phyloP scores from a whole-genome alignment of 2,797 vertebrate species.

The Esox masquinongy region DNA sequence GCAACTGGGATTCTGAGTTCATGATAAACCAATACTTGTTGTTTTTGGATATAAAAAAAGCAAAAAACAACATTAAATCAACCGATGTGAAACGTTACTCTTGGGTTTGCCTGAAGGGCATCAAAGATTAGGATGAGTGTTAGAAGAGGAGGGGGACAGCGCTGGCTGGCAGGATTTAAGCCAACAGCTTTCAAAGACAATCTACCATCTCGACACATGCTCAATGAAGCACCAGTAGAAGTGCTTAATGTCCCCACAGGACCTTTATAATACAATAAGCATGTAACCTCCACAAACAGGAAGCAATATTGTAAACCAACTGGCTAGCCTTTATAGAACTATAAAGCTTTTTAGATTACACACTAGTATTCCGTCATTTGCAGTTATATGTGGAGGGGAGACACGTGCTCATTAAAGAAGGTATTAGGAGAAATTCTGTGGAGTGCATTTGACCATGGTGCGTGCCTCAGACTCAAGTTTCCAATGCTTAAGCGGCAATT shows the following conservation, averaged over 20 bases:
- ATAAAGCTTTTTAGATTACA: background rate
- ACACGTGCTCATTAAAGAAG: background rate
- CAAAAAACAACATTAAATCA: background rate
- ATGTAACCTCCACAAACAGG: background rate
- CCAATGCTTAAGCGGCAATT: background rate
- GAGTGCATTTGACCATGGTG: background rate
- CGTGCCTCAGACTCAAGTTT: slow-evolving; percentile 1
- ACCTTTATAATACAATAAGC: background rate
- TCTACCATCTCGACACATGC: background rate
- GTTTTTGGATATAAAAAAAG: background rate
- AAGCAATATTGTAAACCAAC: background rate
- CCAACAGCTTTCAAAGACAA: background rate
- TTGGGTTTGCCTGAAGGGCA: background rate
- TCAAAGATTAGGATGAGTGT: background rate
- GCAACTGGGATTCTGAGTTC: no score
- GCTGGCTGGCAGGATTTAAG: background rate
- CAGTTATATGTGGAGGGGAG: background rate
- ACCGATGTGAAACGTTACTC: background rate
- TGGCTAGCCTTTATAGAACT: background rate
- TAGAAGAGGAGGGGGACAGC: background rate
- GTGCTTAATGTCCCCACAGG: background rate
- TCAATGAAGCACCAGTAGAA: background rate
- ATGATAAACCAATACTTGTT: no score
- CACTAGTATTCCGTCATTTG: background rate
- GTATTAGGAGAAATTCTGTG: background rate